A percentile compares a stretch with the other conserved stretches of the same genome.
Evolutionary conservation across 2,888 invertebrate species (phyloP).

Genomic region (Agriopis leucophaearia): DNA sequence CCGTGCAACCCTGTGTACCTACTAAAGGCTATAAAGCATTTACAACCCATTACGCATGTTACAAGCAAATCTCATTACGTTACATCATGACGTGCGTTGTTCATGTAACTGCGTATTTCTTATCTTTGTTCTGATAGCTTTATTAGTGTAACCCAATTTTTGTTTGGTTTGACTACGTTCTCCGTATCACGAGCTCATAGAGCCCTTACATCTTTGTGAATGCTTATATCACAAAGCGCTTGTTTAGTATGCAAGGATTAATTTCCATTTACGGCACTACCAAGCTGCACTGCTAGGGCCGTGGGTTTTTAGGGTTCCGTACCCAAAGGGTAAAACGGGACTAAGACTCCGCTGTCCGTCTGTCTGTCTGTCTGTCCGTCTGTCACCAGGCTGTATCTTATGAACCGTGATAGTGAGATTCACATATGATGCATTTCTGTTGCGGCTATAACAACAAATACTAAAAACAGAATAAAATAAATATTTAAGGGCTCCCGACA

Average conservation of each 20-base stretch:
- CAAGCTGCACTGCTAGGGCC: no score
- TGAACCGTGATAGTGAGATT: no score
- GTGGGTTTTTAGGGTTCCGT: no score
- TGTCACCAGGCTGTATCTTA: no score
- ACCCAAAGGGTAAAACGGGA: no score
- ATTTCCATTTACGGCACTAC: neutral
- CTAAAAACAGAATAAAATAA: no score
- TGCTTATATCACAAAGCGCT: neutral
- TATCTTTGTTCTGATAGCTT: conserved; percentile 35
- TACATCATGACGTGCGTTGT: conserved; percentile 12
- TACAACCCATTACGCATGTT: conserved; percentile 9
- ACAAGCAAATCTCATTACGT: conserved; percentile 27
- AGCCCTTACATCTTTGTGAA: neutral
- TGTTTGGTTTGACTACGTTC: conserved; percentile 24
- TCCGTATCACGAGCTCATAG: neutral
- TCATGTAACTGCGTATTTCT: conserved; percentile 8
- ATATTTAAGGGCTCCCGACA: no score
- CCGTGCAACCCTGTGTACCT: no score
- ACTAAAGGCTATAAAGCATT: conserved; percentile 1
- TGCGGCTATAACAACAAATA: no score
- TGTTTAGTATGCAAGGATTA: neutral
- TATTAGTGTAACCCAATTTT: conserved; percentile 40
- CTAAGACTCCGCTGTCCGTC: no score
- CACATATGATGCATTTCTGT: no score
- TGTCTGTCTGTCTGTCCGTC: no score